phyloP scores from a whole-genome alignment of 2,113 vertebrate genomes.

The Apaloderma vittatum region DNA sequence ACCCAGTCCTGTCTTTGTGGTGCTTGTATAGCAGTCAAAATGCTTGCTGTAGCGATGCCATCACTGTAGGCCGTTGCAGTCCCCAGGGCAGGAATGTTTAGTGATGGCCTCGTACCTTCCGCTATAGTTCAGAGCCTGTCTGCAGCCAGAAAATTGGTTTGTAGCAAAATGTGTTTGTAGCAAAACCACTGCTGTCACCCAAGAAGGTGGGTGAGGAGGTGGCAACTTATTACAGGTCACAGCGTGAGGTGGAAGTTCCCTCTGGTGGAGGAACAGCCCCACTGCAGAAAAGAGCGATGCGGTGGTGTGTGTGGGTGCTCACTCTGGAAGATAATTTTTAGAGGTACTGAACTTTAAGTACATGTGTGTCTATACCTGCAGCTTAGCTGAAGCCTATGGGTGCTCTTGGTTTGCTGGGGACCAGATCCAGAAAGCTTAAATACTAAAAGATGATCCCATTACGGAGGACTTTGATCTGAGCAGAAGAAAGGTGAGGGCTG shows the following conservation, averaged over 20 bases:
- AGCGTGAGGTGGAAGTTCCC: slow-evolving; percentile 34
- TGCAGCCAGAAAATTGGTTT: not conserved
- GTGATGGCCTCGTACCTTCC: not conserved
- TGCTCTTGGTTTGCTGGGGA: not conserved
- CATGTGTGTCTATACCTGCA: not conserved
- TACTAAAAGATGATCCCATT: not conserved
- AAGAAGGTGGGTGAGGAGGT: not conserved
- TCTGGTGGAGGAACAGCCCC: slow-evolving; percentile 17
- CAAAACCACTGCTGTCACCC: not conserved
- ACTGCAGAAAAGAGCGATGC: not conserved
- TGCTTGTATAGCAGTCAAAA: not conserved
- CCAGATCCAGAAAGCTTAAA: not conserved
- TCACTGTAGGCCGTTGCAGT: accelerated
- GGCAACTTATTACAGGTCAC: not conserved
- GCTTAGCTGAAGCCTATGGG: not conserved
- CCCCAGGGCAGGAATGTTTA: not conserved
- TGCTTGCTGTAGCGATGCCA: not conserved
- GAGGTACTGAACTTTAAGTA: not conserved
- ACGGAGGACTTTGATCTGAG: not conserved
- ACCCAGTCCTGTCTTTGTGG: not conserved
- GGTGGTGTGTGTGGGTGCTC: accelerated
- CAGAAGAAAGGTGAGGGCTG: not conserved
- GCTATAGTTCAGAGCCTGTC: not conserved
- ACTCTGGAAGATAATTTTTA: not conserved
- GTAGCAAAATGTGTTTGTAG: not conserved